These are phyloP conservation scores for Paramuricea clavata DNA, from an alignment of 92 coral and sea anemone genomes.

Conservation along the genomic window DNA sequence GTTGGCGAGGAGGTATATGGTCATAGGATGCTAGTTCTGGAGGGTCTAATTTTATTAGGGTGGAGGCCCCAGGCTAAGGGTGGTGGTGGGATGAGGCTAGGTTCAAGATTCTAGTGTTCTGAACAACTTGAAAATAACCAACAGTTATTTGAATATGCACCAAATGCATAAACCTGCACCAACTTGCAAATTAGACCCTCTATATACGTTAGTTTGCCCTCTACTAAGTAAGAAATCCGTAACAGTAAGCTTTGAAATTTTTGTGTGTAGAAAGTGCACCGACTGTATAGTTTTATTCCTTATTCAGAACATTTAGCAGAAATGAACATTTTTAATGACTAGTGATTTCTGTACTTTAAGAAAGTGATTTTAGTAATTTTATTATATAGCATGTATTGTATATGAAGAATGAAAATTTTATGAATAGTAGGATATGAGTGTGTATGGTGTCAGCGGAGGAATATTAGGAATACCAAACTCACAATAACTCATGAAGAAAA, in stretches of 20 bases:
- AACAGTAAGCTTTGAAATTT: not conserved
- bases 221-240: not conserved
- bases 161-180: not conserved
- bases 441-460: not conserved
- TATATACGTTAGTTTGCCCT: not conserved
- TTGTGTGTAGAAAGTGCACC: not conserved
- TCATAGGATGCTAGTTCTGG: not conserved
- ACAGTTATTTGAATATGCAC: not conserved
- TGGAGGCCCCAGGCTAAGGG: not conserved
- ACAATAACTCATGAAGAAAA: too few relatives aligned
- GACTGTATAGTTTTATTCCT: not conserved
- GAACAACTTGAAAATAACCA: not conserved
- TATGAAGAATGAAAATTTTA: not conserved
- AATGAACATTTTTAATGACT: not conserved
- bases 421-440: not conserved
- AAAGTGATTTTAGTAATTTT: not conserved
- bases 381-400: not conserved
- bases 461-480: too few relatives aligned
- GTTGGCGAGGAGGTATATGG: not conserved
- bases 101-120: too few relatives aligned
- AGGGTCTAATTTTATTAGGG: not conserved
- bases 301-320: not conserved
- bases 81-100: too few relatives aligned
- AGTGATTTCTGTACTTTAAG: not conserved
- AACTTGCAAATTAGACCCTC: not conserved